Conservation (phyloP, 2,888 invertebrate species). For the Terebella lapidaria region DNA sequence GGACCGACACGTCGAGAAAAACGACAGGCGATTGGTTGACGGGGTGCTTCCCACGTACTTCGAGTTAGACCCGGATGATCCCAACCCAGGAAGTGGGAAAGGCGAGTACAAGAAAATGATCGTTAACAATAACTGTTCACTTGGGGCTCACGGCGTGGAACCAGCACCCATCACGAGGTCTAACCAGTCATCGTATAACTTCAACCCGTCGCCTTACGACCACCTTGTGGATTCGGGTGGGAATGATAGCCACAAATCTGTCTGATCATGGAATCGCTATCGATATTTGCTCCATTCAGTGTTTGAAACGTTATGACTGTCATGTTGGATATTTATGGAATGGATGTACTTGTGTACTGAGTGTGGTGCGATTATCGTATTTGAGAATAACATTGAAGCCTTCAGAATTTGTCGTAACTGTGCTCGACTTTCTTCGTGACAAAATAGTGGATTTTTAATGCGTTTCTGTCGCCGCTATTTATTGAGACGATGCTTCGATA, state of each 20-base stretch:
- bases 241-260: conserved; percentile 1
- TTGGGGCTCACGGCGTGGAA: not conserved
- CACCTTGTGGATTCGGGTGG: conserved; percentile 2
- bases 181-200: conserved; percentile 3
- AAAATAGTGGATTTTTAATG: too few species aligned
- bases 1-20: not conserved
- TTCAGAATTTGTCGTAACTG: too few species aligned
- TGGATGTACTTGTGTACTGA: too few species aligned
- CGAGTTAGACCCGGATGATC: not conserved
- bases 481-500: too few species aligned
- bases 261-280: conserved; percentile 1
- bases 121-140: not conserved
- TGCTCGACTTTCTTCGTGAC: too few species aligned
- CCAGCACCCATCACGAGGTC: not conserved
- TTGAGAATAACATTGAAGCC: too few species aligned
- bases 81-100: not conserved
- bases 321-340: too few species aligned
- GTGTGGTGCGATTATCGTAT: too few species aligned
- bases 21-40: not conserved
- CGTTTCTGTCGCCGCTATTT: too few species aligned
- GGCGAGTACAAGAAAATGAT: not conserved
- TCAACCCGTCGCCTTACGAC: conserved; percentile 6
- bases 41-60: not conserved
- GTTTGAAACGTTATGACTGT: too few species aligned
- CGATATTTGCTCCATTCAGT: too few species aligned